Evolutionary conservation across 1,140 invertebrate genomes (phyloP), one percentile per base, ranked within the genome.

Genomic region (Ectropis grisescens): DNA sequence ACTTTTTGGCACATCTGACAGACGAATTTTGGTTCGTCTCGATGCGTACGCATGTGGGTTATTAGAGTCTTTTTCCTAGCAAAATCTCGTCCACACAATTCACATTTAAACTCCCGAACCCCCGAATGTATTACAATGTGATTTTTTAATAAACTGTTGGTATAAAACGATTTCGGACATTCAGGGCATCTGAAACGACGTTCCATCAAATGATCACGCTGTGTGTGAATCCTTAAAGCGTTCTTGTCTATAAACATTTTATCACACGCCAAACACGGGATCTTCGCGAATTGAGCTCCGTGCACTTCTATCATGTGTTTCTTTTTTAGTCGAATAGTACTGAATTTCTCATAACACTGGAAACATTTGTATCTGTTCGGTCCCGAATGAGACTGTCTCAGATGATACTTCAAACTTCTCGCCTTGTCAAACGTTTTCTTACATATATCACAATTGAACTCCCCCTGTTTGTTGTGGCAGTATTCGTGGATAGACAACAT

Each of bases 41-140:
- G 60, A 42, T 62, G 58, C 0, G 49, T 53, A 32, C 38, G 39
- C 32, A 72, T 75, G 33, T 83, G 81, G 2, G 66, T 65, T 11
- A 71, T 64, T 1, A 84, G 11, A 0, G 68, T 76, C 9, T 64
- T 78, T 29, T 74, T 76, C 11, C 76, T 70, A 0, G 54, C 28
- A 10, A 35, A 80, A 0, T 29, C 29, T 10, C 52, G 58, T 9
- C 57, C 51, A 22, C 69, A 74, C 1, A 50, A 56, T 11, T 56
- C 34, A 19, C 66, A 70, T 14, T 66, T 51, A 10, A n/a, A 7
- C n/a, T 6, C 6, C 24, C 24, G 24, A 71, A 26, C n/a, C 0
- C 91, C 91, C 0, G 90, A 91, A 58, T 93, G 92, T 2, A 88
- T 89, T 1, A 89, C 85, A 47, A 88, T 84, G 51, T 94, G 92